Evolutionary conservation across 2,797 vertebrate genomes (phyloP), one percentile per base, ranked within the genome.

Genomic region (Micrastur ruficollis): DNA sequence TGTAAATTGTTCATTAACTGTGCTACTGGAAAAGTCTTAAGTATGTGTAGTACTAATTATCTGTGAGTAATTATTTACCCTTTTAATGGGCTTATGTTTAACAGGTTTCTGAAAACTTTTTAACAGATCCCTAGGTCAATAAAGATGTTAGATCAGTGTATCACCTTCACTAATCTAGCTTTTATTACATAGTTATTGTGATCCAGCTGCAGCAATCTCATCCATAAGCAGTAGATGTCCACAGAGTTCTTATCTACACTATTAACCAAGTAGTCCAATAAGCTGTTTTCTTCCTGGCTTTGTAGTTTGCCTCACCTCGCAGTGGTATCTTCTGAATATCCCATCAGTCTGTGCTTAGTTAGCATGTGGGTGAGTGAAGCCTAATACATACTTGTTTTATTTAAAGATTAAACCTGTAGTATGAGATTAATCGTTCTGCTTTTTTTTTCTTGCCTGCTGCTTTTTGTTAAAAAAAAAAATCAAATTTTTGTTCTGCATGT

Each of bases 291-390:
- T 98, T 97, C 97, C 98, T 98, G 98, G 97, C 98, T 98, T 98
- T 98, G 89, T 98, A 98, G 98, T 98, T 98, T 89, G 88, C 98
- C 93, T 98, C 98, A 96, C 93, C 98, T 98, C 98, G 97, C 96
- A 96, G 98, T 98, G 98, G 98, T 97, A 97, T 98, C 98, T 98
- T 98, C 98, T 98, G 98, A 98, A 84, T 97, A 94, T 97, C 92
- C 89, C 97, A 74, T 97, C 98, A 97, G 81, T 97, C 97, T 98
- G 96, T 97, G 97, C 97, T 98, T 98, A 98, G 97, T 97, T 98
- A 98, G 97, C 92, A 25, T 97, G 97, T 97, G 95, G 98, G 98
- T 98, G 98, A 98, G 98, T 98, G 97, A 97, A 97, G 96, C 95
- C 95, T 95, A 93, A 91, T 95, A 65, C n/a, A 13, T 95, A 87